A percentile compares a stretch with the other conserved stretches of the same genome.
phyloP scores from a whole-genome alignment of 30 jellyfish, hydroid and myxozoan species.

The Catostylus mosaicus region DNA sequence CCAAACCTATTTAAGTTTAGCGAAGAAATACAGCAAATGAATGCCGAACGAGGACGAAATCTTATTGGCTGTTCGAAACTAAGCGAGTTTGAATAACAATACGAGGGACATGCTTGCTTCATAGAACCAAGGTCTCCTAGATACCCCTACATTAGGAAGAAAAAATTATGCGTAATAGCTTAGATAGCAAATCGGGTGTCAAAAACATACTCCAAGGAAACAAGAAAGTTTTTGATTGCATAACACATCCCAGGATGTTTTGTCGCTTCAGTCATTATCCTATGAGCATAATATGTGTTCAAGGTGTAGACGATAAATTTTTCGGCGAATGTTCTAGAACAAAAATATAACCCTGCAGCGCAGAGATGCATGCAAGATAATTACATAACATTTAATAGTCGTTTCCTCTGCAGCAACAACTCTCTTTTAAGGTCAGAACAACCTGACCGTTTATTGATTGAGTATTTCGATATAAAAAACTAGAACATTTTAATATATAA shows the following conservation, averaged over 20 bases:
- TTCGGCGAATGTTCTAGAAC: too few species aligned
- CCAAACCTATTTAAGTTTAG: background rate
- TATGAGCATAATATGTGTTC: background rate
- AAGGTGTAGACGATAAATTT: too few species aligned
- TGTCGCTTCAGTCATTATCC: background rate
- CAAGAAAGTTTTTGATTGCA: background rate
- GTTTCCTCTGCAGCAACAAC: too few species aligned
- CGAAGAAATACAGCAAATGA: conserved; percentile 12
- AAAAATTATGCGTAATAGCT: conserved; percentile 37
- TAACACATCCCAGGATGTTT: background rate
- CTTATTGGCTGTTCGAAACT: conserved; percentile 38
- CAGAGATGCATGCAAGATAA: too few species aligned
- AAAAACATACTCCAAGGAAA: background rate
- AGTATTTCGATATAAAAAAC: too few species aligned
- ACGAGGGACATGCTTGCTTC: conserved; percentile 26
- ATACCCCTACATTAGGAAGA: conserved; percentile 32
- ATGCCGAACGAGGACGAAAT: conserved; percentile 1
- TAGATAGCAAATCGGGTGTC: background rate
- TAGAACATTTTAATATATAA: too few species aligned
- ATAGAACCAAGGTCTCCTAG: conserved; percentile 38
- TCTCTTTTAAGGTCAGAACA: too few species aligned
- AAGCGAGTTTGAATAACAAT: conserved; percentile 15
- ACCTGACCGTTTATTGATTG: too few species aligned
- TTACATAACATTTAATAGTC: too few species aligned
- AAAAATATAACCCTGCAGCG: too few species aligned